Conservation (phyloP, 2,888 invertebrate species). For the Athalia circularis region DNA sequence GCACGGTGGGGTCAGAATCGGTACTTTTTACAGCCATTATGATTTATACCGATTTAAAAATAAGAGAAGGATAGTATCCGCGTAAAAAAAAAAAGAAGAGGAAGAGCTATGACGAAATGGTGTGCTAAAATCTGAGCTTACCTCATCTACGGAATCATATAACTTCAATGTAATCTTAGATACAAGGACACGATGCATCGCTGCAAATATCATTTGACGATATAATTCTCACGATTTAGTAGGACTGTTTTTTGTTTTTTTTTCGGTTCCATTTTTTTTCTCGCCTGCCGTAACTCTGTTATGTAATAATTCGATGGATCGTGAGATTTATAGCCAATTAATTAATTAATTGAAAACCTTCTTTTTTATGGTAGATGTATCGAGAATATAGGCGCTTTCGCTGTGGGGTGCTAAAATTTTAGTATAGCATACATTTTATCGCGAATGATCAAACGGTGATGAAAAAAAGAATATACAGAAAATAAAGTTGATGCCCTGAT, state of each 20-base stretch:
- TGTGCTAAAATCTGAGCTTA: constrained; percentile 46
- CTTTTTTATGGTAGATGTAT: neutral
- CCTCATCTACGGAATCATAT: constrained; percentile 18
- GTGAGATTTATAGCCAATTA: no score
- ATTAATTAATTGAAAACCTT: no score
- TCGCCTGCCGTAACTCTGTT: neutral
- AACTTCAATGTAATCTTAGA: neutral
- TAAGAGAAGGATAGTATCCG: neutral
- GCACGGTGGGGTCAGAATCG: no score
- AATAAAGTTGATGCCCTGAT: neutral
- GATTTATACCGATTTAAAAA: no score
- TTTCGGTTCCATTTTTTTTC: neutral
- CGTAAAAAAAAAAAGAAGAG: neutral
- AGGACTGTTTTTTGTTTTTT: neutral
- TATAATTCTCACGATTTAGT: no score
- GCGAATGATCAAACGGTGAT: constrained; percentile 32
- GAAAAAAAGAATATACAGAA: constrained; percentile 18
- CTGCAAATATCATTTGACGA: neutral
- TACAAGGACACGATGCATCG: neutral
- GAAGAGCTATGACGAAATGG: neutral
- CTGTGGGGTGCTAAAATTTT: no score
- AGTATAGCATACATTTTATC: no score
- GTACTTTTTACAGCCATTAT: no score
- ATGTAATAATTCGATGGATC: no score
- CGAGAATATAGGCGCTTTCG: neutral